A percentile compares a stretch with the other conserved stretches of the same genome.
Evolutionary conservation across 2,113 vertebrate genomes (phyloP).

Genomic region (Gopherus evgoodei): DNA sequence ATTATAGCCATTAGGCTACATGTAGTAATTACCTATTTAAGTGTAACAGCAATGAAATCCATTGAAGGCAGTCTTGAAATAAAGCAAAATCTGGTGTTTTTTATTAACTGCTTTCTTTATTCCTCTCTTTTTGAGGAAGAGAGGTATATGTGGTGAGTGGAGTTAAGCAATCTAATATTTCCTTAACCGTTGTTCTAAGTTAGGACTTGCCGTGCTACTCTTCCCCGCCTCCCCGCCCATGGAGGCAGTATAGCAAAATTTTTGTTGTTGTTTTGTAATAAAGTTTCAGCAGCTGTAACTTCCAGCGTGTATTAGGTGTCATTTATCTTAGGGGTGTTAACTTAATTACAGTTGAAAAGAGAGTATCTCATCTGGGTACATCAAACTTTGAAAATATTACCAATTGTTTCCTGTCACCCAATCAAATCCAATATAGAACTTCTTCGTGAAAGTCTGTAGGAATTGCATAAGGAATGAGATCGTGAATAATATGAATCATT

Average conservation of each 20-base stretch:
- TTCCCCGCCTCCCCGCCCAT: no score
- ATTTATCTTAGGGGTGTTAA: no score
- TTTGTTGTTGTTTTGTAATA: no score
- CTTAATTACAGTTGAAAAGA: background rate
- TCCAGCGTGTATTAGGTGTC: no score
- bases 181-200: background rate
- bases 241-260: background rate
- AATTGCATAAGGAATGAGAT: background rate
- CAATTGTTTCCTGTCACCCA: background rate
- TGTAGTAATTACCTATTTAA: background rate
- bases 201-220: background rate
- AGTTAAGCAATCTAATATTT: background rate
- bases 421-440: background rate
- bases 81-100: accelerated
- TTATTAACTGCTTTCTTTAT: background rate
- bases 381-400: background rate
- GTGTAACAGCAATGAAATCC: background rate
- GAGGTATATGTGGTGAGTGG: background rate
- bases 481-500: background rate
- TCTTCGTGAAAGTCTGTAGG: background rate
- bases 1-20: background rate
- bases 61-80: background rate
- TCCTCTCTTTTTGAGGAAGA: background rate
- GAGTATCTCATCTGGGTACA: background rate
- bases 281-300: no score